phyloP scores from a whole-genome alignment of 2,888 invertebrate species.

The Hetaerina titia region DNA sequence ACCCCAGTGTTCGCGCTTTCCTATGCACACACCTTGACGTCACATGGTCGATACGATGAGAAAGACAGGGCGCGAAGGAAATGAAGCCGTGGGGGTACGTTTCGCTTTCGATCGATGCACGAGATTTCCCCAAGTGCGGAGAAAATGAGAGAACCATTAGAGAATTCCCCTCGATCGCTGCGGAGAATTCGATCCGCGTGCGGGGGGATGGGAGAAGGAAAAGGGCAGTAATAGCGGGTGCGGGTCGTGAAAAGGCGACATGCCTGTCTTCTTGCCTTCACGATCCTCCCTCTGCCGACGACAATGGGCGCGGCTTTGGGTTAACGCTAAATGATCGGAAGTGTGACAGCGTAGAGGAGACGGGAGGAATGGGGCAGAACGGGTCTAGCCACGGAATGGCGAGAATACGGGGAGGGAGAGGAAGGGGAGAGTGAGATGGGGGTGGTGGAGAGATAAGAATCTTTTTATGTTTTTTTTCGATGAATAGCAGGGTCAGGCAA shows the following conservation, averaged over 20 bases:
- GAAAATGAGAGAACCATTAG: background rate
- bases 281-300: background rate
- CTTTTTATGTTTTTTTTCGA: conserved; percentile 49
- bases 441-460: conserved; percentile 33
- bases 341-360: conserved; percentile 10
- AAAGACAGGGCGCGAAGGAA: background rate
- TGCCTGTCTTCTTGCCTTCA: background rate
- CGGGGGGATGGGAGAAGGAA: background rate
- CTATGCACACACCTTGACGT: background rate
- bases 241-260: background rate
- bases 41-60: background rate
- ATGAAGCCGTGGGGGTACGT: background rate
- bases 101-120: background rate
- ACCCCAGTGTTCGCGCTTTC: background rate
- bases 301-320: background rate
- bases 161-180: background rate
- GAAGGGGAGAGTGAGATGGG: background rate
- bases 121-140: background rate
- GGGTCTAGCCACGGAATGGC: conserved; percentile 1
- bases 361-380: background rate
- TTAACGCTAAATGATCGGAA: conserved; percentile 44
- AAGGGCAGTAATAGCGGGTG: background rate
- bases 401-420: background rate
- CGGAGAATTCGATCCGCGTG: background rate
- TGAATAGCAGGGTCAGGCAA: conserved; percentile 38